Percentiles rank a stretch among this genome's conserved stretches.
phyloP scores from a whole-genome alignment of 2,797 vertebrate genomes.

The Labroides dimidiatus region DNA sequence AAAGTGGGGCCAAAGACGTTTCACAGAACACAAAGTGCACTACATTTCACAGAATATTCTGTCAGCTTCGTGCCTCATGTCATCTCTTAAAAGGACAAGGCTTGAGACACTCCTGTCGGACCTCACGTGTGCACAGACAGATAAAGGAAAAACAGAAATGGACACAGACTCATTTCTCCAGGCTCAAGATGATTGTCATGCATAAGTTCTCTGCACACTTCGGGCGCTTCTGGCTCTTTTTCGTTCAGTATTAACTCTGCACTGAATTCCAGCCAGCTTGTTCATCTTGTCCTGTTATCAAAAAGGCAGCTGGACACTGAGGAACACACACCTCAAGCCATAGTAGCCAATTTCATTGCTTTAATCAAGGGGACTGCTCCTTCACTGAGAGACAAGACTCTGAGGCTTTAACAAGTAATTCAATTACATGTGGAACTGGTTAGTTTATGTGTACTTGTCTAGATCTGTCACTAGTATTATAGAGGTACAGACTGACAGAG shows the following conservation, averaged over 20 bases:
- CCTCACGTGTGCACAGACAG: constrained; percentile 34
- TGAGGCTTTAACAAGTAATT: constrained; percentile 4
- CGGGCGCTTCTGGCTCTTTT: constrained; percentile 52
- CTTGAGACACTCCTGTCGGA: constrained; percentile 16
- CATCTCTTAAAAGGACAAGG: constrained; percentile 3
- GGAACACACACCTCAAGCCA: not conserved
- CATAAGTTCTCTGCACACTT: constrained; percentile 60
- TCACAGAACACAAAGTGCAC: constrained; percentile 41
- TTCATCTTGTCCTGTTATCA: constrained; percentile 45
- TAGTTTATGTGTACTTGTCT: constrained; percentile 23
- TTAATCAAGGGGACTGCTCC: constrained; percentile 23
- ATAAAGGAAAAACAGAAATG: constrained; percentile 16
- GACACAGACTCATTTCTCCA: constrained; percentile 33
- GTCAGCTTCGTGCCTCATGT: constrained; percentile 20
- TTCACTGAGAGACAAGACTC: not conserved
- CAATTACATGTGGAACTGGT: not conserved
- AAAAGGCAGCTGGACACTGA: constrained; percentile 55
- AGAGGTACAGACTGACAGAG: constrained; percentile 15
- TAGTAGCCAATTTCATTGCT: constrained; percentile 48
- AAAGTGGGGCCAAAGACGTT: constrained; percentile 55
- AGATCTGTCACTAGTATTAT: constrained; percentile 9
- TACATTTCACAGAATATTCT: constrained; percentile 36
- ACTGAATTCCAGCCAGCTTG: constrained; percentile 28
- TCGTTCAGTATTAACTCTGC: constrained; percentile 47
- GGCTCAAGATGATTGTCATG: constrained; percentile 68